Conservation (phyloP, 2,113 vertebrate species). For the Jacana jacana region DNA sequence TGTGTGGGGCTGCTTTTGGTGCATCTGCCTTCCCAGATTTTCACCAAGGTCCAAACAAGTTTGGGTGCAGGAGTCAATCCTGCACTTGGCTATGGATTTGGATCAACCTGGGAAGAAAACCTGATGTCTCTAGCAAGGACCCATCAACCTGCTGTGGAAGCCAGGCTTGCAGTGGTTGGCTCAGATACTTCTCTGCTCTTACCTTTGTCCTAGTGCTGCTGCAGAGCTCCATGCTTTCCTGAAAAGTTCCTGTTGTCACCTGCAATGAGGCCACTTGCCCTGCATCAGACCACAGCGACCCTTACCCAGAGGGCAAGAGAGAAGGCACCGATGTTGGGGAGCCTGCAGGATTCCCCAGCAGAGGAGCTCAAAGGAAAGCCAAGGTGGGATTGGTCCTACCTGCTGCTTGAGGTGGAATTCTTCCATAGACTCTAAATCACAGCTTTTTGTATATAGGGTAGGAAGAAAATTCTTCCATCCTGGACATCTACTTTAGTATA, state of each 20-base stretch:
- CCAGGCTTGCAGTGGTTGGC: neutral
- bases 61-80: neutral
- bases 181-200: neutral
- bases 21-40: neutral
- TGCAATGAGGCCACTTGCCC: fast-evolving
- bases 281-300: neutral
- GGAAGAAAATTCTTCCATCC: neutral
- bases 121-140: neutral
- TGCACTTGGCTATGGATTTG: neutral
- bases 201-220: neutral
- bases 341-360: neutral
- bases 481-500: neutral
- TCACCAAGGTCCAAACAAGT: neutral
- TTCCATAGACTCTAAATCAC: neutral
- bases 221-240: neutral
- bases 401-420: neutral
- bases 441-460: neutral
- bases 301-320: neutral
- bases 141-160: neutral
- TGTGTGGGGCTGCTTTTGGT: neutral
- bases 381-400: neutral
- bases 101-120: neutral
- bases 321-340: neutral
- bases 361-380: neutral
- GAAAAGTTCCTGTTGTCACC: neutral